Evolutionary conservation across 2,888 invertebrate species (phyloP).

Genomic region (Scaptomyza caliginosa): DNA sequence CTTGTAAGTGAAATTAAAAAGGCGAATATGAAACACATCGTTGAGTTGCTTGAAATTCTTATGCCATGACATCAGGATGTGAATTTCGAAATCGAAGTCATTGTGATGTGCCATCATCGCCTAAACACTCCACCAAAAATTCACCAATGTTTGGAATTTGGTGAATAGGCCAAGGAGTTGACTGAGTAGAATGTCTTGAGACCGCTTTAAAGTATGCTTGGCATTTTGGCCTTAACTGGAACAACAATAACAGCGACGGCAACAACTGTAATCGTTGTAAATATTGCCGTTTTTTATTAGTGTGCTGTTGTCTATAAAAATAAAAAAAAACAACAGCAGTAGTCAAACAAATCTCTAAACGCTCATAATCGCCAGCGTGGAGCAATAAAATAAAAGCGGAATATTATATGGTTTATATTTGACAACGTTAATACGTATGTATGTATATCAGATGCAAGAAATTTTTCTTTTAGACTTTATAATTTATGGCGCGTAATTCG

Average conservation of each 20-base stretch:
- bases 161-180: conserved; percentile 22
- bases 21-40: conserved; percentile 68
- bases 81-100: conserved; percentile 31
- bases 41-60: conserved; percentile 62
- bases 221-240: conserved; percentile 26
- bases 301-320: conserved; percentile 9
- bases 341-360: conserved; percentile 41
- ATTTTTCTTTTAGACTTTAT: conserved; percentile 68
- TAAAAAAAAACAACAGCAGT: too few species aligned
- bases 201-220: conserved; percentile 51
- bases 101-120: conserved; percentile 49
- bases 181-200: conserved; percentile 6
- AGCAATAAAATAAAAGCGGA: conserved; percentile 45
- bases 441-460: conserved; percentile 66
- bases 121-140: conserved; percentile 56
- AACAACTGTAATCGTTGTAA: conserved; percentile 10
- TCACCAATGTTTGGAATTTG: conserved; percentile 56
- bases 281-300: neutral
- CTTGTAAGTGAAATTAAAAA: conserved; percentile 64
- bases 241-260: conserved; percentile 3
- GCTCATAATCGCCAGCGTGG: conserved; percentile 38
- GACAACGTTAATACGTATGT: conserved; percentile 50
- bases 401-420: conserved; percentile 39
- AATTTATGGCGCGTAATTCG: conserved; percentile 67
- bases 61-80: conserved; percentile 54